Evolutionary conservation across 2,113 vertebrate species (phyloP).

Genomic region (Spermophilus dauricus): DNA sequence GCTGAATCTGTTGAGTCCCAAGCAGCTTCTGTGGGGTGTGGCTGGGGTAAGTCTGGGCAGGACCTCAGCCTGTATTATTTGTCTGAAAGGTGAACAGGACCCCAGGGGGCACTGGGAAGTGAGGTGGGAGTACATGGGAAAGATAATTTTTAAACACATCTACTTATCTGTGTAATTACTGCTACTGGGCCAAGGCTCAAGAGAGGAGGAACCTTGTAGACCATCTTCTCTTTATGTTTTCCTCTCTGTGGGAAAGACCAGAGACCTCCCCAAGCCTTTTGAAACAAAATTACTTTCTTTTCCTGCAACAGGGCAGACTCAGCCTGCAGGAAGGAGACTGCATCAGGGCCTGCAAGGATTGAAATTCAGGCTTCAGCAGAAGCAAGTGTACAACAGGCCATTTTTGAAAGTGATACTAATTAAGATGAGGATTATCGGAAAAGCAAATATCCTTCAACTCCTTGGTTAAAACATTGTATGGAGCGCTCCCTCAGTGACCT

Average conservation of each 20-base stretch:
- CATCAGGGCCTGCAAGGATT: not conserved
- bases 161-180: constrained; percentile 65
- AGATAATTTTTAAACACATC: not conserved
- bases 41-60: fast-evolving
- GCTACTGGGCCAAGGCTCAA: not conserved
- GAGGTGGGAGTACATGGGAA: not conserved
- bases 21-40: not conserved
- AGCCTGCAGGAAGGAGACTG: not conserved
- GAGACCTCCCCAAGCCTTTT: constrained; percentile 71
- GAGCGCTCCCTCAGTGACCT: not conserved
- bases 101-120: not conserved
- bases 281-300: constrained; percentile 75
- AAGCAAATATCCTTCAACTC: constrained; percentile 37
- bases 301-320: not conserved
- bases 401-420: constrained; percentile 68
- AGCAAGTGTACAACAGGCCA: not conserved
- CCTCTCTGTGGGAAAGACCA: constrained; percentile 29
- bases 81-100: not conserved
- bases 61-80: not conserved
- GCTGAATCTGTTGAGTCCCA: not conserved
- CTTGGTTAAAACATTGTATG: constrained; percentile 44
- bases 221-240: constrained; percentile 55
- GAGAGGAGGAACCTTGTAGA: not conserved
- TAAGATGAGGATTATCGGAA: constrained; percentile 63
- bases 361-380: not conserved